A percentile compares a stretch with the other conserved stretches of the same genome.
Evolutionary conservation across 2,888 invertebrate species (phyloP).

Genomic region (Mantis religiosa): DNA sequence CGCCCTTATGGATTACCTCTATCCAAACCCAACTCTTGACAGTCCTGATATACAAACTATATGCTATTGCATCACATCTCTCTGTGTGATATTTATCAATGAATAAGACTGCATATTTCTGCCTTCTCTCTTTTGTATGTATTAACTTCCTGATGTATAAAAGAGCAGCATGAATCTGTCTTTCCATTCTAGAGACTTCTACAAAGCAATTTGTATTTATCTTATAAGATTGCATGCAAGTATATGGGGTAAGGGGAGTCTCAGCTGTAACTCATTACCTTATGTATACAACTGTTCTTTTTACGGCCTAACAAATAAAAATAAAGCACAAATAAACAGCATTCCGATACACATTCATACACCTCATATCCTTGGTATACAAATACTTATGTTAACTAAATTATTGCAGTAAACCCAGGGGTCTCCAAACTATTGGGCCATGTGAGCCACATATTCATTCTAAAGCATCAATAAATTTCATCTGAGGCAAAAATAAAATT

Average conservation of each 20-base stretch:
- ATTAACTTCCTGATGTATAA: slow-evolving; percentile 13
- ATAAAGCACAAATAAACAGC: not conserved
- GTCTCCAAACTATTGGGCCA: not conserved
- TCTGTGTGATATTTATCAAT: slow-evolving; percentile 26
- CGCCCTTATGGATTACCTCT: not conserved
- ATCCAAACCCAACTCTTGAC: not conserved
- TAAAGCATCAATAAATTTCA: too few species aligned
- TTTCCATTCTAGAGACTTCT: slow-evolving; percentile 8
- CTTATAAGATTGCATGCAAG: not conserved
- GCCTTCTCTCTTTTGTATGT: slow-evolving; percentile 27
- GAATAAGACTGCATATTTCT: slow-evolving; percentile 29
- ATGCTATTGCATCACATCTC: slow-evolving; percentile 12
- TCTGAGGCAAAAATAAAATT: too few species aligned
- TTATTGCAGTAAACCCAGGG: not conserved
- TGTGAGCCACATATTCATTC: too few species aligned
- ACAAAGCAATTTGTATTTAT: not conserved
- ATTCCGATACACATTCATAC: not conserved
- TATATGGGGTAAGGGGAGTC: not conserved
- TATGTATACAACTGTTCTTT: not conserved
- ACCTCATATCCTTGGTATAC: not conserved
- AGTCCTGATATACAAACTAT: not conserved
- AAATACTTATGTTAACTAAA: not conserved
- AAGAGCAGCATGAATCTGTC: slow-evolving; percentile 5
- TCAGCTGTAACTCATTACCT: not conserved
- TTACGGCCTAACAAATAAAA: not conserved